Evolutionary conservation across 2,888 invertebrate species (phyloP).

Genomic region (Nephrotoma appendiculata): DNA sequence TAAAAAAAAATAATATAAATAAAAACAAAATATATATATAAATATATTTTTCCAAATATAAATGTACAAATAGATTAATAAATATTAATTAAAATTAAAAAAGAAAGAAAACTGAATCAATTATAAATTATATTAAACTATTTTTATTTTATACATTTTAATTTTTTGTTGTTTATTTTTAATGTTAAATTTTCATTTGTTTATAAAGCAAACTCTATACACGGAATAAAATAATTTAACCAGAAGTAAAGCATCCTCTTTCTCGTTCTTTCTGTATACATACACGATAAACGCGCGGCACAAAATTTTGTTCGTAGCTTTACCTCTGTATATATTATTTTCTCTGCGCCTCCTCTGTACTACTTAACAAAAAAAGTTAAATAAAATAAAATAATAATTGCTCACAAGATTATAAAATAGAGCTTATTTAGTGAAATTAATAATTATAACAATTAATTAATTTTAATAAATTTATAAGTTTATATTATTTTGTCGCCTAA

Average conservation of each 20-base stretch:
- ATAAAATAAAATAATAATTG: not conserved
- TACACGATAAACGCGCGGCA: too few species aligned
- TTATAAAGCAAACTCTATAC: too few species aligned
- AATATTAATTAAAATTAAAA: conserved; percentile 4
- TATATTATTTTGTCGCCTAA: not conserved
- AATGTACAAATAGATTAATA: conserved; percentile 14
- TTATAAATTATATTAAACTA: not conserved
- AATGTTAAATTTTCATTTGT: not conserved
- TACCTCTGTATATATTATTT: too few species aligned
- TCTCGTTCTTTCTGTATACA: too few species aligned
- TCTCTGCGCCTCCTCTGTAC: not conserved
- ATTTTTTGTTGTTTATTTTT: not conserved
- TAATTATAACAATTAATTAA: not conserved
- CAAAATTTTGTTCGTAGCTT: too few species aligned
- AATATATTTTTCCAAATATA: conserved; percentile 12
- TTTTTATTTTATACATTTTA: not conserved
- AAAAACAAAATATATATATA: not conserved
- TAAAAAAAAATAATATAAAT: not conserved
- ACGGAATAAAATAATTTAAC: too few species aligned
- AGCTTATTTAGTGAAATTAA: not conserved
- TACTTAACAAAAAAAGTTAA: not conserved
- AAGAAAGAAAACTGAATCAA: conserved; percentile 1
- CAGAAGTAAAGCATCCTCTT: too few species aligned
- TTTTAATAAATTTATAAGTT: not conserved
- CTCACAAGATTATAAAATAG: not conserved